Conservation (phyloP, 2,797 vertebrate species). For the Crax fasciolata region DNA sequence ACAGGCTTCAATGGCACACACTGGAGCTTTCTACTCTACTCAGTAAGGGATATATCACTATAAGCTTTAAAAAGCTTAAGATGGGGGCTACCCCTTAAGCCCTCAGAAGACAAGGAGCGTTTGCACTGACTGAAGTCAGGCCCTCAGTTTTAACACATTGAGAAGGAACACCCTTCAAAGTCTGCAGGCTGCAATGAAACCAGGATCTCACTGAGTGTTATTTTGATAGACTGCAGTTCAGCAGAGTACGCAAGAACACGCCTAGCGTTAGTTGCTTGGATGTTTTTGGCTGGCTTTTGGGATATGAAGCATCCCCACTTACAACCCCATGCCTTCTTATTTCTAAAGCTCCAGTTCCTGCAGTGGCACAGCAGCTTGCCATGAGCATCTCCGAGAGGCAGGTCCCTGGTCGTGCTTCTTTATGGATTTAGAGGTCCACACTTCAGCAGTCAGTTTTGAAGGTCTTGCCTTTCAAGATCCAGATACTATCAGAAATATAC, state of each 20-base stretch:
- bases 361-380: rapidly evolving
- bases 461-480: not conserved
- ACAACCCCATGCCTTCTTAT: not conserved
- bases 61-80: not conserved
- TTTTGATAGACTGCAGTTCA: not conserved
- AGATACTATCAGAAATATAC: not conserved
- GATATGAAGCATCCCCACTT: not conserved
- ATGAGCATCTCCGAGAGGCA: not conserved
- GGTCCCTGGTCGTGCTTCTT: not conserved
- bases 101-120: not conserved
- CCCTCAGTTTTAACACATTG: not conserved
- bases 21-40: rapidly evolving
- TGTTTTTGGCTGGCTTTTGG: not conserved
- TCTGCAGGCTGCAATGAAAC: not conserved
- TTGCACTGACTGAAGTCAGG: not conserved
- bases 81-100: rapidly evolving
- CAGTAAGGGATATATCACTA: not conserved
- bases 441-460: not conserved
- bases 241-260: not conserved
- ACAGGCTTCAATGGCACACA: not conserved
- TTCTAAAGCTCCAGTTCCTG: not conserved
- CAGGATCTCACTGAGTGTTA: not conserved
- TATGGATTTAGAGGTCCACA: not conserved
- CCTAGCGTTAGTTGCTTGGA: not conserved
- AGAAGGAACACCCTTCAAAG: not conserved